Evolutionary conservation across 2,113 vertebrate genomes (phyloP).

Genomic region (Ariopsis seemanni): DNA sequence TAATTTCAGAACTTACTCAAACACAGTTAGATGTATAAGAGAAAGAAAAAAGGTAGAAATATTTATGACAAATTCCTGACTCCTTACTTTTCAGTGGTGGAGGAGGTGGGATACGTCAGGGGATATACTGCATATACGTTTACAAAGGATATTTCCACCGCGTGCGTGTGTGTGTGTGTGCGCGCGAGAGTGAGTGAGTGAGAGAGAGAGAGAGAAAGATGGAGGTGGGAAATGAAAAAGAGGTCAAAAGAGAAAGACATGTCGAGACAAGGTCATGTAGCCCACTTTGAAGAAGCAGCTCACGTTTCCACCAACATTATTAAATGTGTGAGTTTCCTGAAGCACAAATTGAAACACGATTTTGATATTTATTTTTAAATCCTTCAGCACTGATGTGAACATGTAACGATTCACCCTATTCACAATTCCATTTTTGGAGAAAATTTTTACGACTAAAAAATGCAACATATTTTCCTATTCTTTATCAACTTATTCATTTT

Average conservation of each 20-base stretch:
- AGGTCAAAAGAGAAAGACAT: neutral
- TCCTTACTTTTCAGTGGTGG: neutral
- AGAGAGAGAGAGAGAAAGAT: no score
- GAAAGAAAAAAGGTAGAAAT: neutral
- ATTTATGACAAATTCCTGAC: neutral
- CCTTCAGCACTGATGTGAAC: no score
- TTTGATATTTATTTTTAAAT: no score
- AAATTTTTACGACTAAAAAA: no score
- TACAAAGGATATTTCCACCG: slow-evolving; percentile 53
- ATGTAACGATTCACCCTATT: no score
- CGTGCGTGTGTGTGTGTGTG: no score
- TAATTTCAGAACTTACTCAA: neutral
- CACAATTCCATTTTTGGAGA: no score
- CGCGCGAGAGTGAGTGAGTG: no score
- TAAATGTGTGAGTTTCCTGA: neutral
- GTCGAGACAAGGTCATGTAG: neutral
- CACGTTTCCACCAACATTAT: neutral
- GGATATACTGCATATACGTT: slow-evolving; percentile 55
- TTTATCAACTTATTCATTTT: no score
- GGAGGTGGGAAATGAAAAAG: neutral
- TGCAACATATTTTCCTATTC: no score
- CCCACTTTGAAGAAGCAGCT: neutral
- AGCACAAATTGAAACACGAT: no score
- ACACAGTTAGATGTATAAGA: neutral
- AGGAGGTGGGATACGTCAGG: neutral